phyloP scores from a whole-genome alignment of 2,888 invertebrate species.

The Hydraecia micacea region DNA sequence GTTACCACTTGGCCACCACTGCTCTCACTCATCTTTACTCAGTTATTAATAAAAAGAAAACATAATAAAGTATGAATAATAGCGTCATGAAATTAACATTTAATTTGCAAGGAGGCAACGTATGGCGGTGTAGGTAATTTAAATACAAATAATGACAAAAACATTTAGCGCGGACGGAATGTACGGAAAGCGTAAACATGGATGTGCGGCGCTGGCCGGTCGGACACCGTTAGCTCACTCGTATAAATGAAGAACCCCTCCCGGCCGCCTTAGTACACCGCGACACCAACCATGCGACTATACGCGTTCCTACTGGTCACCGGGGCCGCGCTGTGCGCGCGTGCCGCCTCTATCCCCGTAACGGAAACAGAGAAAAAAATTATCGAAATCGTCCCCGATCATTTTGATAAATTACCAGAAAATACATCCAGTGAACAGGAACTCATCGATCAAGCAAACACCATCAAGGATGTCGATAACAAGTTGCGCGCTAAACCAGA shows the following conservation, averaged over 20 bases:
- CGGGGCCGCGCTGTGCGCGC: constrained; percentile 76
- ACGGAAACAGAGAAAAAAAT: constrained; percentile 65
- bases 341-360: constrained; percentile 78
- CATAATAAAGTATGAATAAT: neutral
- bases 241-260: constrained; percentile 82
- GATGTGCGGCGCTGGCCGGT: constrained; percentile 68
- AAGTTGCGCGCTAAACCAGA: constrained; percentile 73
- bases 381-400: constrained; percentile 63
- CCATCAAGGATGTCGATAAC: constrained; percentile 76
- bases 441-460: constrained; percentile 72
- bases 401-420: constrained; percentile 69
- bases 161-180: constrained; percentile 78
- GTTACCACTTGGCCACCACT: no score
- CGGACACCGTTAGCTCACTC: constrained; percentile 82
- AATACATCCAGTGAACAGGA: constrained; percentile 74
- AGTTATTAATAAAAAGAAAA: constrained; percentile 14
- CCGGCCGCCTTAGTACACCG: constrained; percentile 76
- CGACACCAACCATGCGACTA: constrained; percentile 81
- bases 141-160: constrained; percentile 85
- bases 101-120: constrained; percentile 57
- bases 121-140: constrained; percentile 69
- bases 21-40: no score
- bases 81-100: constrained; percentile 54
- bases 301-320: constrained; percentile 80
- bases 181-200: constrained; percentile 78